phyloP scores from a whole-genome alignment of 2,113 vertebrate genomes.

The Miniopterus natalensis region DNA sequence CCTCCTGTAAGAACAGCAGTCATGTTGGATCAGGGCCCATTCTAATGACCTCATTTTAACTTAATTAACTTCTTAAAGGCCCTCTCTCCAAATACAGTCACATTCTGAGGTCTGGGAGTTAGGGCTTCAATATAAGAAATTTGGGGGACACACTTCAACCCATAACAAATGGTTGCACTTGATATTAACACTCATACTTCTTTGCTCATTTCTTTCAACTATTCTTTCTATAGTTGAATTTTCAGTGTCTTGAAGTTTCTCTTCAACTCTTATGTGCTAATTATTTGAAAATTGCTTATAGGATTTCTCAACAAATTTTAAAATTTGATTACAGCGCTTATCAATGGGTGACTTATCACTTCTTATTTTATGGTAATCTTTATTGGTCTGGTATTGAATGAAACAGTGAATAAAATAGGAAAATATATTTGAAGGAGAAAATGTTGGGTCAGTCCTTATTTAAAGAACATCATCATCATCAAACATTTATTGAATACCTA shows the following conservation, averaged over 20 bases:
- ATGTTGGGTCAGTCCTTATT: not conserved
- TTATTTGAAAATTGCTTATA: slow-evolving; percentile 18
- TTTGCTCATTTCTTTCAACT: not conserved
- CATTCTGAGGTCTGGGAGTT: not conserved
- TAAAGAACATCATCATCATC: not conserved
- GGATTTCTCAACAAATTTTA: not conserved
- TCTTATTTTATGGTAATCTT: slow-evolving; percentile 7
- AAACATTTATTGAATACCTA: not conserved
- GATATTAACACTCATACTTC: not conserved
- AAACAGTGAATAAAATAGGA: not conserved
- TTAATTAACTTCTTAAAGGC: not conserved
- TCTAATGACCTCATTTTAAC: not conserved
- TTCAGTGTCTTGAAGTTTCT: not conserved
- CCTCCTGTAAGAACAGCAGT: not conserved
- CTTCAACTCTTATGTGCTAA: not conserved
- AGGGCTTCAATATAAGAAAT: not conserved
- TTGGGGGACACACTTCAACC: not conserved
- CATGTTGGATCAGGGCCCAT: not conserved
- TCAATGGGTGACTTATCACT: not conserved
- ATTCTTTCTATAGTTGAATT: not conserved
- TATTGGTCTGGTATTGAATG: not conserved
- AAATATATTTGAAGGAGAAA: not conserved
- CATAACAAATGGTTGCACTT: not conserved
- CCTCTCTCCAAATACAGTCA: not conserved
- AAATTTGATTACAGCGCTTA: not conserved